A percentile compares a stretch with the other conserved stretches of the same genome.
Conservation (phyloP, 2,113 vertebrate genomes). For the Echinops telfairi region DNA sequence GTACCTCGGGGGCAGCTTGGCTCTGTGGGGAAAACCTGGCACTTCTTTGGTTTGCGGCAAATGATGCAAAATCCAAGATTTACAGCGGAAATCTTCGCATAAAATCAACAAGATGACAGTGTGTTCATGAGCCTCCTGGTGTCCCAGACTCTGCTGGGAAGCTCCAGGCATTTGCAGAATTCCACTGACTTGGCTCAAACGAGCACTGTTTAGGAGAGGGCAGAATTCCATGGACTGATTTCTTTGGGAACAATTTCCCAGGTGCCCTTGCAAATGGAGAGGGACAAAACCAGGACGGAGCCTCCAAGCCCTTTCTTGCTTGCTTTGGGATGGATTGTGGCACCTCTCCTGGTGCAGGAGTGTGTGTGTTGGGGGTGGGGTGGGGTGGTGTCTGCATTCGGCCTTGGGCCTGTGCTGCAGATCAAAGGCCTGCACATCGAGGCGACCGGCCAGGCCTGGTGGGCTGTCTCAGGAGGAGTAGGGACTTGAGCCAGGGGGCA, state of each 20-base stretch:
- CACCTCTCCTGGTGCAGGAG: neutral
- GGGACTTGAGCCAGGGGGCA: too few relatives aligned
- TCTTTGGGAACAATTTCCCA: neutral
- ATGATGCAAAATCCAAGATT: neutral
- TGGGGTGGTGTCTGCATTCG: rapidly evolving
- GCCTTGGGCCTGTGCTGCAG: neutral
- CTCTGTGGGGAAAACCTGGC: neutral
- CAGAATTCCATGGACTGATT: neutral
- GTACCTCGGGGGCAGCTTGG: neutral
- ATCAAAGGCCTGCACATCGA: neutral
- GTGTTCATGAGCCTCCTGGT: neutral
- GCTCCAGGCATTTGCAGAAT: neutral
- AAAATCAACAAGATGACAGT: neutral
- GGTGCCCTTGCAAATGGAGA: neutral
- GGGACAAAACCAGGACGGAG: neutral
- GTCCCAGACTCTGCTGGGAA: neutral
- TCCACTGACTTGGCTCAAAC: neutral
- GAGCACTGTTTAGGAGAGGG: neutral
- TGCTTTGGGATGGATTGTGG: rapidly evolving
- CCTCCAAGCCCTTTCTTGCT: neutral
- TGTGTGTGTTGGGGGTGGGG: too few relatives aligned
- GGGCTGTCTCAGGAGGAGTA: neutral
- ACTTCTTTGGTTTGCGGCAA: neutral
- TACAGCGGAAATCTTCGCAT: neutral
- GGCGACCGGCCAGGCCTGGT: too few relatives aligned